Evolutionary conservation across 2,888 invertebrate species (phyloP), one percentile per base, ranked within the genome.

Genomic region (Apotomis capreana): DNA sequence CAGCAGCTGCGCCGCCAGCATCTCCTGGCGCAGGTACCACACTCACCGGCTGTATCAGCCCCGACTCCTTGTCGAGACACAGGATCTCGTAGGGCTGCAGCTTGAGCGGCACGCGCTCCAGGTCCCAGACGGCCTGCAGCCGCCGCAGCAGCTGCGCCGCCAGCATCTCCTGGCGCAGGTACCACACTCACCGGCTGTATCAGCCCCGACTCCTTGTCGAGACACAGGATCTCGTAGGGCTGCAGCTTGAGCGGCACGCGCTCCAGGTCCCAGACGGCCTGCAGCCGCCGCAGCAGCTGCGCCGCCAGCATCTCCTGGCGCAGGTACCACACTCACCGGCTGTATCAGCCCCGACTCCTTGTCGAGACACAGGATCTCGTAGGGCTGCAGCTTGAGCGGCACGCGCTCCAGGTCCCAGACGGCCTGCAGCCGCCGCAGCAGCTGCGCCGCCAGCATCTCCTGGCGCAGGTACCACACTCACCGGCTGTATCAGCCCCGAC

Each of bases 301-400:
- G 98, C 98, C 0, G 99, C 99, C 87, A 99, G 95, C 83, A 99
- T 94, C 89, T 99, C 99, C 86, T 99, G 99, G 0, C 99, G 94
- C 76, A 99, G 94, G 88, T 98, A n/a, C n/a, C n/a, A n/a, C 62
- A 83, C 88, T 78, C 5, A 92, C 98, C 51, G 99, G 99, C 88
- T 99, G 99, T 82, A 99, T 99, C 80, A 99, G 95, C 0, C 99
- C 99, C 77, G 97, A 97, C 92, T 99, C 98, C 80, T 96, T 96
- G 1, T 99, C 99, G 26, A 99, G 95, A 79, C 99, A 99, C 65
- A 99, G 94, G 81, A 99, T 96, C 95, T 95, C 96, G 90, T 99
- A 99, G 0, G 98, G 98, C 68, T 96, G 95, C 58, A 99, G 94
- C 94, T 96, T 96, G 49, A 99, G 93, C 5, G 97, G 97, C 69